Conservation (phyloP, 2,113 vertebrate species). For the Pitta sordida region DNA sequence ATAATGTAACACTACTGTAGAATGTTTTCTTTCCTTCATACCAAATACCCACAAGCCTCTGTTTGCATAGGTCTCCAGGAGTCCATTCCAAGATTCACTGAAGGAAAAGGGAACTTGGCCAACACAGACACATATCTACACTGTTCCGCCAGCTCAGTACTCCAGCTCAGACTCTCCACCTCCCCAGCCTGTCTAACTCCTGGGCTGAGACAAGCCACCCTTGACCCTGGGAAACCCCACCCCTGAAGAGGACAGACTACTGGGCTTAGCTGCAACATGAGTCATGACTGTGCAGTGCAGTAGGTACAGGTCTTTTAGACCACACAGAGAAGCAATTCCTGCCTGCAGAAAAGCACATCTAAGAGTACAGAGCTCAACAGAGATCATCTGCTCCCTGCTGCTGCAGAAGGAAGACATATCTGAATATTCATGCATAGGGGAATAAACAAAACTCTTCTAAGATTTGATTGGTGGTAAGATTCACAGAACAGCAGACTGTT, state of each 20-base stretch:
- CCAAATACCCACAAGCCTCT: not conserved
- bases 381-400: not conserved
- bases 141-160: not conserved
- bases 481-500: not conserved
- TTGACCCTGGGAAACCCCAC: not conserved
- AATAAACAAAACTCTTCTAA: not conserved
- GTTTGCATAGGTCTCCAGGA: not conserved
- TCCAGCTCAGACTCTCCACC: not conserved
- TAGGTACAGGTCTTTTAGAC: not conserved
- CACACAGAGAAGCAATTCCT: not conserved
- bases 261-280: not conserved
- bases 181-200: not conserved
- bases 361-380: not conserved
- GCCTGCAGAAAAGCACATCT: not conserved
- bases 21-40: not conserved
- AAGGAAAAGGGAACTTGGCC: not conserved
- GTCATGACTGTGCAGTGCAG: not conserved
- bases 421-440: not conserved
- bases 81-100: not conserved
- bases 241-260: not conserved
- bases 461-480: not conserved
- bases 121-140: not conserved
- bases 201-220: not conserved
- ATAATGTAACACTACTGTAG: not conserved
- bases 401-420: accelerated